Conservation (phyloP, 2,113 vertebrate genomes). For the Coreoperca whiteheadi region DNA sequence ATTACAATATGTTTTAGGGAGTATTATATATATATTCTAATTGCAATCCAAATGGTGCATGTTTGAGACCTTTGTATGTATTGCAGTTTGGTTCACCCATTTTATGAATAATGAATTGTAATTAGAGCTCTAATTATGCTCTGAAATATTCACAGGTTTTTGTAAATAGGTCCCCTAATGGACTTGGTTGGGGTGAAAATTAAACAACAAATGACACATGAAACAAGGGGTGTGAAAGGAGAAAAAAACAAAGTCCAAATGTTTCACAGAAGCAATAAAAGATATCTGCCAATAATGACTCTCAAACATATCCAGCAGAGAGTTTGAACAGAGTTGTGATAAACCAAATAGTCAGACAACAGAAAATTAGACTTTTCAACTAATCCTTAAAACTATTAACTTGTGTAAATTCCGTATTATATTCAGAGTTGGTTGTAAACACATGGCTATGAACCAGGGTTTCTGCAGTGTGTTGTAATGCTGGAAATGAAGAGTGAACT, state of each 20-base stretch:
- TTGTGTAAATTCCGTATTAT: slow-evolving; percentile 10
- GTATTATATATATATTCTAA: slow-evolving; percentile 47
- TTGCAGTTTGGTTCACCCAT: slow-evolving; percentile 52
- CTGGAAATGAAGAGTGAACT: slow-evolving; percentile 4
- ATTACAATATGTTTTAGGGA: slow-evolving; percentile 48
- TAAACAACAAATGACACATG: slow-evolving; percentile 66
- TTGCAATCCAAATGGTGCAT: slow-evolving; percentile 52
- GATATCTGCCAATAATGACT: slow-evolving; percentile 54
- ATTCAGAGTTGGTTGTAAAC: slow-evolving; percentile 31
- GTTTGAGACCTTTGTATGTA: slow-evolving; percentile 45
- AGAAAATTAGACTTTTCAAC: slow-evolving; percentile 36
- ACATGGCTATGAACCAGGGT: slow-evolving; percentile 10
- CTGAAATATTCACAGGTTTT: slow-evolving; percentile 75
- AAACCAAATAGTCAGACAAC: slow-evolving; percentile 33
- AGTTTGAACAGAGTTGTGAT: slow-evolving; percentile 53
- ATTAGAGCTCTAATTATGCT: slow-evolving; percentile 74
- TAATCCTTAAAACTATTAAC: slow-evolving; percentile 41
- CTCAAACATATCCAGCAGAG: slow-evolving; percentile 39
- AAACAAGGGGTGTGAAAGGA: slow-evolving; percentile 49
- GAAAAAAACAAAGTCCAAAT: slow-evolving; percentile 35
- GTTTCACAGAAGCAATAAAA: slow-evolving; percentile 53
- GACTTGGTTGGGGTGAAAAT: slow-evolving; percentile 60
- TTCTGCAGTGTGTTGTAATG: background rate
- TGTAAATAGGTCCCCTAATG: slow-evolving; percentile 65
- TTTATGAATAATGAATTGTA: slow-evolving; percentile 79